These are phyloP conservation scores for Tyrophagus putrescentiae DNA, from an alignment of 1,140 invertebrate species.

Conservation along the genomic window DNA sequence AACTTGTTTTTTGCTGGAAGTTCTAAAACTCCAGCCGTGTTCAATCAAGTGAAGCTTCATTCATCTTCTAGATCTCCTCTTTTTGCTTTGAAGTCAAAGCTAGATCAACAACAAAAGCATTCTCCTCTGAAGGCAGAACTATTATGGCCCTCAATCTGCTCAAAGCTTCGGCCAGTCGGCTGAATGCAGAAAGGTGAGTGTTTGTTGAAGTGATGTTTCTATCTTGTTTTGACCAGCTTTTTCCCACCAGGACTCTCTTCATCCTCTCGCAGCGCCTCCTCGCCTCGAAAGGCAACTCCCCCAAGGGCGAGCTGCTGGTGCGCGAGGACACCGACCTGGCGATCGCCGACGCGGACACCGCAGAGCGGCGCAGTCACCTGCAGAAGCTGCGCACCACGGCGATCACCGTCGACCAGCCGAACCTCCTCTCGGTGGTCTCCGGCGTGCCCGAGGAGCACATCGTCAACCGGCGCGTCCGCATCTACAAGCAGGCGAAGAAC, in stretches of 20 bases:
- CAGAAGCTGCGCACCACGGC: background rate
- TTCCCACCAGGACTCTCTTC: background rate
- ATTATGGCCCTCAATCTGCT: background rate
- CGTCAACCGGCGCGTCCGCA: slow-evolving; percentile 61
- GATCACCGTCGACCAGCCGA: slow-evolving; percentile 24
- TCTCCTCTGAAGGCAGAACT: background rate
- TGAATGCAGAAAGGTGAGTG: slow-evolving; percentile 2
- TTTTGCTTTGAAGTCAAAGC: too few species aligned
- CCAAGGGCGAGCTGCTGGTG: background rate
- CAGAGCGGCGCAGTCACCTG: background rate
- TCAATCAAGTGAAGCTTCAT: too few species aligned
- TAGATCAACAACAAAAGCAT: too few species aligned
- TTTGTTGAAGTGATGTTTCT: background rate
- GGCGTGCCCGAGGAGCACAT: slow-evolving; percentile 82
- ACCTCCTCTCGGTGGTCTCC: slow-evolving; percentile 40
- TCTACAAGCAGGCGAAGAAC: slow-evolving; percentile 80
- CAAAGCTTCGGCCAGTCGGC: background rate
- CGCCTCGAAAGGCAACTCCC: background rate
- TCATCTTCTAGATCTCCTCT: too few species aligned
- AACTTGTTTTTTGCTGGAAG: too few species aligned
- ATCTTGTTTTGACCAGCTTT: background rate
- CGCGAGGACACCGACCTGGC: background rate
- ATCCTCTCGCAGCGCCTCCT: background rate
- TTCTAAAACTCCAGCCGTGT: too few species aligned
- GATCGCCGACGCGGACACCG: background rate